Evolutionary conservation across 2,888 invertebrate species (phyloP), one percentile per base, ranked within the genome.

Genomic region (Tetrapedia diversipes): DNA sequence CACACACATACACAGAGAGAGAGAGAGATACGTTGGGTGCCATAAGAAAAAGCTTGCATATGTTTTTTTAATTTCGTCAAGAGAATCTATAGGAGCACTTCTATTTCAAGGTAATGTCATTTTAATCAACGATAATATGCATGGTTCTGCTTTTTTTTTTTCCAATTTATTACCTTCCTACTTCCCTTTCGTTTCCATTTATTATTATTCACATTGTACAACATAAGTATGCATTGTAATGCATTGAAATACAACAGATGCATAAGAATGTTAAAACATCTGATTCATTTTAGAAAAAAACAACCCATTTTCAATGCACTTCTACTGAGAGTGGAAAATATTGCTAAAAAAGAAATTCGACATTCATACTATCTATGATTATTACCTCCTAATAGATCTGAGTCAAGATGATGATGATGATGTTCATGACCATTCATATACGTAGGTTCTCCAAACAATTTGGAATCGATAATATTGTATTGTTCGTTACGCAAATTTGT

Each of bases 381-480:
- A 54, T 4, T 1, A 32, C 29, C 27, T 11, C 43, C 34, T 16
- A n/a, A 27, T 32, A 39, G 11, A 37, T 14, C 16, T n/a, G 63
- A 54, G 57, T 59, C 56, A 24, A 11, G n/a, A 41, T n/a, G 29
- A 24, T 27, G 57, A n/a, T n/a, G n/a, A n/a, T n/a, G n/a, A n/a
- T 27, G 37, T 27, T 16, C 19, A 10, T 2, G 22, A 22, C n/a
- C 24, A 22, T 39, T 65, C 29, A 27, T 24, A 10, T 14, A 27
- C 32, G 49, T 59, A 19, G 49, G 67, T 81, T 77, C 74, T 83
- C 78, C 79, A 68, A 77, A 75, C 85, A 86, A 84, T 80, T 86
- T 86, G 86, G 80, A 65, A 73, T 86, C 86, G 87, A 88, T n/a
- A n/a, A n/a, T n/a, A n/a, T 82, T 87, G 85, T 85, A 87, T 86